These are phyloP conservation scores for Rhopalosiphum nymphaeae DNA, from an alignment of 2,888 invertebrate species.

Conservation along the genomic window DNA sequence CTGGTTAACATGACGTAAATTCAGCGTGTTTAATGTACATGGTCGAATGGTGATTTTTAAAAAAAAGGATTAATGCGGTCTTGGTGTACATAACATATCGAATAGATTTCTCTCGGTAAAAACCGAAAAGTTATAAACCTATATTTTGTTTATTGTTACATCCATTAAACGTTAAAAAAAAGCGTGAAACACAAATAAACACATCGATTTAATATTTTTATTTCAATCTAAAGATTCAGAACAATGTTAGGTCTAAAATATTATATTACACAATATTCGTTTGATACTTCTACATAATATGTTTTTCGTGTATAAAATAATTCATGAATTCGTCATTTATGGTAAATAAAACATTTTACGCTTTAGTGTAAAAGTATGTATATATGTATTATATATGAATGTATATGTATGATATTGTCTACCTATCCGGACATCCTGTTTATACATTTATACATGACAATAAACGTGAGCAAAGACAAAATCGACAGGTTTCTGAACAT, in stretches of 20 bases:
- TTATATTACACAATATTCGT: neutral
- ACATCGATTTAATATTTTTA: neutral
- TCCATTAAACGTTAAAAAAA: neutral
- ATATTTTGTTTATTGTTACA: neutral
- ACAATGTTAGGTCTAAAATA: neutral
- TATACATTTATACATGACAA: conserved; percentile 4
- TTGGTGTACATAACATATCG: neutral
- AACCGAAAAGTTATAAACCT: neutral
- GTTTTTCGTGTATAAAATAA: neutral
- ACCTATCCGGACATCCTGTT: conserved; percentile 9
- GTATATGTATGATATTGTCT: neutral
- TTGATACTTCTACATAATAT: neutral
- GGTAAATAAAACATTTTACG: neutral
- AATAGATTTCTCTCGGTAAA: neutral
- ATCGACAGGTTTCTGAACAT: neutral
- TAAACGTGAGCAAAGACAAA: neutral
- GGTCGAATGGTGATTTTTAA: neutral
- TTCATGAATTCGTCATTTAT: neutral
- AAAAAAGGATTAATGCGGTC: neutral
- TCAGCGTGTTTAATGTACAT: neutral
- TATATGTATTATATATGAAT: neutral
- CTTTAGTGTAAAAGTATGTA: neutral
- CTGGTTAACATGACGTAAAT: conserved; percentile 1
- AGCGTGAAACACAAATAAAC: neutral
- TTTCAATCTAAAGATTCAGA: neutral